Evolutionary conservation across 2,888 invertebrate genomes (phyloP).

Genomic region (Drosophila siamana): DNA sequence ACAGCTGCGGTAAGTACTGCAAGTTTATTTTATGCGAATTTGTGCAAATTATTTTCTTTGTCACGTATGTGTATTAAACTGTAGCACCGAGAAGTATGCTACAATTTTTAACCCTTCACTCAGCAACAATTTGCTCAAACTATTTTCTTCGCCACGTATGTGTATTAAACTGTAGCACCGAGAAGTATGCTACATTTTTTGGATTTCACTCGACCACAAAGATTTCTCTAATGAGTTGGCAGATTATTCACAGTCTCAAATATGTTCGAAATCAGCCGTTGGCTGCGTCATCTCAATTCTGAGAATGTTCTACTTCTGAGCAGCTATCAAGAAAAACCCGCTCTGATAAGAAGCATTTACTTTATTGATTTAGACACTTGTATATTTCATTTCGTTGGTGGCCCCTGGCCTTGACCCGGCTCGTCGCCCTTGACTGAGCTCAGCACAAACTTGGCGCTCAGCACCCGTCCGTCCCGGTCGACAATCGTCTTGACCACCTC

Average conservation of each 20-base stretch:
- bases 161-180: too few species aligned
- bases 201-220: neutral
- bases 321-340: slow-evolving; percentile 20
- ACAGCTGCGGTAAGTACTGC: slow-evolving; percentile 50
- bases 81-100: too few species aligned
- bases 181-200: too few species aligned
- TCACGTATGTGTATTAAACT: neutral
- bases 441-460: slow-evolving; percentile 71
- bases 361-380: neutral
- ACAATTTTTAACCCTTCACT: too few species aligned
- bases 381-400: slow-evolving; percentile 40
- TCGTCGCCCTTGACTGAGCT: slow-evolving; percentile 54
- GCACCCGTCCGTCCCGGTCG: slow-evolving; percentile 71
- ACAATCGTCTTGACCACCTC: slow-evolving; percentile 67
- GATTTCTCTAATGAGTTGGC: neutral
- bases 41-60: neutral
- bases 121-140: too few species aligned
- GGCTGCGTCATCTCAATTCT: neutral
- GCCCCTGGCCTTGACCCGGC: slow-evolving; percentile 1
- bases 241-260: neutral
- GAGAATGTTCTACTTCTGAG: too few species aligned
- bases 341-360: slow-evolving; percentile 48
- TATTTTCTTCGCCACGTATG: neutral
- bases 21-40: neutral
- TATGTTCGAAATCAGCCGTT: neutral